Conservation (phyloP, 2,888 invertebrate genomes). For the Campoplex capitator region DNA sequence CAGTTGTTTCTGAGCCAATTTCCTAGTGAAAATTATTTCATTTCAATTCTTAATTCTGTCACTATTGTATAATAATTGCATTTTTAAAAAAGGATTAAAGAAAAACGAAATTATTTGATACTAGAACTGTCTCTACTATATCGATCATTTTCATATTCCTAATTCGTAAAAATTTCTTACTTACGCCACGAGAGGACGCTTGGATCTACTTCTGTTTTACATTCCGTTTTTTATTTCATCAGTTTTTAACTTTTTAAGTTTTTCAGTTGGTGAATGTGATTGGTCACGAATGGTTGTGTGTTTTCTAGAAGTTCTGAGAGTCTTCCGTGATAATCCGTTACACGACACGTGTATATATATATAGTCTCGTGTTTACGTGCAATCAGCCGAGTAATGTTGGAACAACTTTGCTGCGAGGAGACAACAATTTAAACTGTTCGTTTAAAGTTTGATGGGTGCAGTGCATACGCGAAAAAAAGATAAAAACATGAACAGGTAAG, state of each 20-base stretch:
- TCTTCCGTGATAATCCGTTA: neutral
- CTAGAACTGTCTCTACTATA: neutral
- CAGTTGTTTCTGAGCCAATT: no score
- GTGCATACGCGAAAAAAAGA: conserved; percentile 75
- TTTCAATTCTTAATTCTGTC: no score
- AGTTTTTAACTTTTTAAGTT: neutral
- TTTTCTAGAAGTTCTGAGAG: conserved; percentile 39
- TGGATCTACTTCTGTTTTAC: neutral
- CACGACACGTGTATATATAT: neutral
- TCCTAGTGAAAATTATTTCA: no score
- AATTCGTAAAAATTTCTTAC: neutral
- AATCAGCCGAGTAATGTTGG: conserved; percentile 39
- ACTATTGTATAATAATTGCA: no score
- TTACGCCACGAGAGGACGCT: conserved; percentile 4
- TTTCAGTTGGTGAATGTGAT: conserved; percentile 16
- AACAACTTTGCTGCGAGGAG: neutral
- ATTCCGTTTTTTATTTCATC: neutral
- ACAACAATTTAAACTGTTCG: conserved; percentile 45
- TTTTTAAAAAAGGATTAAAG: no score
- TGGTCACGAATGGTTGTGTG: conserved; percentile 7
- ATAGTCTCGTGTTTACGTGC: conserved; percentile 31
- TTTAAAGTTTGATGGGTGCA: conserved; percentile 78
- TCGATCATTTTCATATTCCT: neutral
- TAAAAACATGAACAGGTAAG: conserved; percentile 78
- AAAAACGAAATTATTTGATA: no score